Conservation (phyloP, 2,888 invertebrate genomes). For the Sthenelais limicola region DNA sequence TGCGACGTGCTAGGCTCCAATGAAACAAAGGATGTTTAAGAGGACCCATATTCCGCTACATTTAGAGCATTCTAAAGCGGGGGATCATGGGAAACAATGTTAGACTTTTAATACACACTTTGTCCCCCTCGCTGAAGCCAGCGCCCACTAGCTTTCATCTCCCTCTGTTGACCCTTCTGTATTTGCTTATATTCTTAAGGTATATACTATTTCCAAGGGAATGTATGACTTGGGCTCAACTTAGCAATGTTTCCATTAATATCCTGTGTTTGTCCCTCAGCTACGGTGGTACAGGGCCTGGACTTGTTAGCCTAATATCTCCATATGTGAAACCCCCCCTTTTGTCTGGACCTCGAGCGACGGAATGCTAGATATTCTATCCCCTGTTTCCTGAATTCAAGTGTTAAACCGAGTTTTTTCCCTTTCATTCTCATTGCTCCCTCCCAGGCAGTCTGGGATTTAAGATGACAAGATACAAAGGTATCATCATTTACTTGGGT, state of each 20-base stretch:
- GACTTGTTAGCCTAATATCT: slow-evolving; percentile 32
- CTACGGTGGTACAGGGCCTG: neutral
- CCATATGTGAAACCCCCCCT: slow-evolving; percentile 27
- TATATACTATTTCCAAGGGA: slow-evolving; percentile 35
- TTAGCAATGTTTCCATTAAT: slow-evolving; percentile 38
- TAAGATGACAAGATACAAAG: slow-evolving; percentile 35
- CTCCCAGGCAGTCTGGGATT: neutral
- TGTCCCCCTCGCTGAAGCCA: neutral
- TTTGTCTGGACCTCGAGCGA: slow-evolving; percentile 2
- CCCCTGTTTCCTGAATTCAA: slow-evolving; percentile 25
- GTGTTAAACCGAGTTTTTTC: neutral
- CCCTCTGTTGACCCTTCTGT: slow-evolving; percentile 13
- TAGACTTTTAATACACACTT: no score
- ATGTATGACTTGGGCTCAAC: slow-evolving; percentile 36
- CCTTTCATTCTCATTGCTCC: neutral
- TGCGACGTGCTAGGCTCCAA: no score
- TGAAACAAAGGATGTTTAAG: no score
- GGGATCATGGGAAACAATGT: no score
- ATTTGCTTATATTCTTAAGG: slow-evolving; percentile 39
- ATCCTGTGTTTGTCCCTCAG: slow-evolving; percentile 9
- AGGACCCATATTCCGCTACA: no score
- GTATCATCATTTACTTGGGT: slow-evolving; percentile 15
- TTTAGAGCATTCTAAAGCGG: no score
- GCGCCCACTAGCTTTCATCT: slow-evolving; percentile 6
- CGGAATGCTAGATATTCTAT: slow-evolving; percentile 29